Conservation (phyloP, 2,888 invertebrate species). For the Geotrupes spiniger region DNA sequence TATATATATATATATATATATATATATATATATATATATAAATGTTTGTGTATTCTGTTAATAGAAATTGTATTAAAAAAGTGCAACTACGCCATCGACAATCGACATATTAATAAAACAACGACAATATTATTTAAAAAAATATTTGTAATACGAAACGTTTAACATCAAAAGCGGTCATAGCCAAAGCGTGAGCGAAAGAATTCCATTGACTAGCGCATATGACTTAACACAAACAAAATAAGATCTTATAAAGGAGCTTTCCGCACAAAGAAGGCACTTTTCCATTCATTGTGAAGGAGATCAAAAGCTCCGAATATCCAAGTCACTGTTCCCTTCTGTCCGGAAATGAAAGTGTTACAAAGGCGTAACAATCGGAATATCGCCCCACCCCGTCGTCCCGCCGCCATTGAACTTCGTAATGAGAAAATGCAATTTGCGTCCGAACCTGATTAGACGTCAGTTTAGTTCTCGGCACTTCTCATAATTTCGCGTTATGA, state of each 20-base stretch:
- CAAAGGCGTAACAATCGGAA: slow-evolving; percentile 41
- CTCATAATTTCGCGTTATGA: slow-evolving; percentile 35
- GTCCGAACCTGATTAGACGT: slow-evolving; percentile 39
- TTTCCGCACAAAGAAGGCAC: slow-evolving; percentile 29
- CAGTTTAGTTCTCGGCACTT: slow-evolving; percentile 29
- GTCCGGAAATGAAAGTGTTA: slow-evolving; percentile 44
- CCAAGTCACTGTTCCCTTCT: slow-evolving; percentile 31
- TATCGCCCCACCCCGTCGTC: slow-evolving; percentile 32
- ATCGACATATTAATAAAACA: too few relatives aligned
- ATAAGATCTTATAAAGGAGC: slow-evolving; percentile 34
- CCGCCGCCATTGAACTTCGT: slow-evolving; percentile 35
- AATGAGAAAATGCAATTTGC: slow-evolving; percentile 45
- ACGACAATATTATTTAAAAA: too few relatives aligned
- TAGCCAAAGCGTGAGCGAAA: slow-evolving; percentile 14
- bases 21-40: too few relatives aligned
- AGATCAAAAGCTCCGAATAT: slow-evolving; percentile 38
- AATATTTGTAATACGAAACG: too few relatives aligned
- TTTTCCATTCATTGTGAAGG: slow-evolving; percentile 32
- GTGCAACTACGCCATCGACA: too few relatives aligned
- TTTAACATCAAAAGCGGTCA: too few relatives aligned
- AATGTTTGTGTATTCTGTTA: too few relatives aligned
- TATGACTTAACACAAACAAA: slow-evolving; percentile 37
- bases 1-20: too few relatives aligned
- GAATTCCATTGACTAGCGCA: slow-evolving; percentile 23
- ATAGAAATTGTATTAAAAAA: too few relatives aligned